Percentiles rank a stretch among this genome's conserved stretches.
Evolutionary conservation across 2,113 vertebrate genomes (phyloP).

Genomic region (Scortum barcoo): DNA sequence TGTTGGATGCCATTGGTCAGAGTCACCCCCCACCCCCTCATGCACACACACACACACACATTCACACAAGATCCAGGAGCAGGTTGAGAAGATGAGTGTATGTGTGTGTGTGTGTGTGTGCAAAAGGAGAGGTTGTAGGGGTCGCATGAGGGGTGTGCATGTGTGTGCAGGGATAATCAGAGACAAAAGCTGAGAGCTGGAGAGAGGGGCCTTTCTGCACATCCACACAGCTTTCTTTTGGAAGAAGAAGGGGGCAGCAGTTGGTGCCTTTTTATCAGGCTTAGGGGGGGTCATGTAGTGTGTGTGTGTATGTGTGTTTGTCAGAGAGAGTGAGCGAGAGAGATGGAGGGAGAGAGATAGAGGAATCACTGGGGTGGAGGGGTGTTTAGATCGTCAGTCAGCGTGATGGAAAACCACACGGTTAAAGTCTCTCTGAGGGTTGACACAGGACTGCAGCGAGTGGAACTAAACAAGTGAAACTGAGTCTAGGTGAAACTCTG

Average conservation of each 20-base stretch:
- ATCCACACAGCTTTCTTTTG: constrained; percentile 47
- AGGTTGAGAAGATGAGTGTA: constrained; percentile 41
- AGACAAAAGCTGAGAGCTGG: constrained; percentile 70
- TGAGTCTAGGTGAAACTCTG: constrained; percentile 62
- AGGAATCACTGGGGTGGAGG: constrained; percentile 75
- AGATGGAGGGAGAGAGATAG: constrained; percentile 72
- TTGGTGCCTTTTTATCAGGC: constrained; percentile 53
- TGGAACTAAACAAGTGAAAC: constrained; percentile 71
- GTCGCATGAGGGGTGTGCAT: constrained; percentile 8
- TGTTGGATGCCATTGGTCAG: constrained; percentile 79
- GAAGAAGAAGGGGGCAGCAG: background rate
- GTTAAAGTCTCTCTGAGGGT: constrained; percentile 74
- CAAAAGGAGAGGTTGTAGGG: constrained; percentile 33
- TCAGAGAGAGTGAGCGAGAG: constrained; percentile 33
- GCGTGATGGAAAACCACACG: constrained; percentile 75
- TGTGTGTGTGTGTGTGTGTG: constrained; percentile 39
- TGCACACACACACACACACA: constrained; percentile 27
- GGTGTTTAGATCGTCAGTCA: constrained; percentile 77
- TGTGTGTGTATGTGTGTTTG: constrained; percentile 32
- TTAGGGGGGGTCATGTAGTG: constrained; percentile 43
- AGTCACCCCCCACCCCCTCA: constrained; percentile 26
- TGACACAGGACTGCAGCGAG: constrained; percentile 61
- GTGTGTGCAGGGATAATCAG: constrained; percentile 62
- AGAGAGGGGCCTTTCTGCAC: constrained; percentile 65
- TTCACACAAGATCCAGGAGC: constrained; percentile 36